A percentile compares a stretch with the other conserved stretches of the same genome.
phyloP scores from a whole-genome alignment of 2,113 vertebrate species.

The Ariopsis seemanni region DNA sequence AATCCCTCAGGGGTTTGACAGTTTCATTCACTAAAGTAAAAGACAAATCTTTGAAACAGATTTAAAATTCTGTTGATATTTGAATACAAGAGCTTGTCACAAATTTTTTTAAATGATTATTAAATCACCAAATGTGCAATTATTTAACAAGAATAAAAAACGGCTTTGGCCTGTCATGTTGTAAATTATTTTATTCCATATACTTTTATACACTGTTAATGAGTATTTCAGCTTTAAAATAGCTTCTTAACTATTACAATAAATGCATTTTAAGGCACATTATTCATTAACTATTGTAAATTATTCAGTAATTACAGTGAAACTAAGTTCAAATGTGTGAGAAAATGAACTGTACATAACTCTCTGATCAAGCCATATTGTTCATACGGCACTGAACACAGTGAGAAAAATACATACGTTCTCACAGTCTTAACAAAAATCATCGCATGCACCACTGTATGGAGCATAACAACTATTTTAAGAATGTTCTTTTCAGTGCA shows the following conservation, averaged over 20 bases:
- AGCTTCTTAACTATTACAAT: background rate
- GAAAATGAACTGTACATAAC: background rate
- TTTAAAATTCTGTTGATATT: background rate
- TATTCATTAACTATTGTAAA: background rate
- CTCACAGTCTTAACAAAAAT: background rate
- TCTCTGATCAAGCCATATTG: background rate
- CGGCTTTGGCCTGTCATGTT: background rate
- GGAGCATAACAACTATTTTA: background rate
- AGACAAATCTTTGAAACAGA: background rate
- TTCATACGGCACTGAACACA: background rate
- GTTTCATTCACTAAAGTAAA: slow-evolving; percentile 55
- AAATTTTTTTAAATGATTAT: background rate
- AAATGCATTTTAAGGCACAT: background rate
- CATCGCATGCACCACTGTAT: too few relatives aligned
- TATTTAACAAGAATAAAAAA: background rate
- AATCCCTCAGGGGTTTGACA: slow-evolving; percentile 42
- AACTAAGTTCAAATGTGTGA: background rate
- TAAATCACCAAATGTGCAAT: background rate
- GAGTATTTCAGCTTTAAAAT: background rate
- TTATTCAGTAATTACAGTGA: background rate
- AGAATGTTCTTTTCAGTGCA: background rate
- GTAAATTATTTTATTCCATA: background rate
- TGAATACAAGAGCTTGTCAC: background rate
- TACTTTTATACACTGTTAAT: background rate
- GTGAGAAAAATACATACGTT: background rate